Evolutionary conservation across 2,888 invertebrate species (phyloP).

Genomic region (Sarcophaga variegata): DNA sequence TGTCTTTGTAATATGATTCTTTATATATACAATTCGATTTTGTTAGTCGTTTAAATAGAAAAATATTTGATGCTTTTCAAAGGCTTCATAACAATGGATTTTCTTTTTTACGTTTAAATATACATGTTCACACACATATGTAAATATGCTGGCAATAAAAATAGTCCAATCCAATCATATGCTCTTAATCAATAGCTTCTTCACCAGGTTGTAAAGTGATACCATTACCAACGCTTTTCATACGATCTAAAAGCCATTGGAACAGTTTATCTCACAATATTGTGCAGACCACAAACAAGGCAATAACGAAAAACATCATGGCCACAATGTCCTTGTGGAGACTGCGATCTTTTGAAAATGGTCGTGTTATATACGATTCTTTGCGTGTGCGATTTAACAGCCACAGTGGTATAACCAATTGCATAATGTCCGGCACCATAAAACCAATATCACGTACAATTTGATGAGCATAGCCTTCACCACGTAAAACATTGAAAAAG

Average conservation of each 20-base stretch:
- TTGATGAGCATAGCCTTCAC: constrained; percentile 86
- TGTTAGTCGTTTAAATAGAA: constrained; percentile 6
- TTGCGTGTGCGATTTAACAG: constrained; percentile 81
- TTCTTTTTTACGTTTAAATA: background rate
- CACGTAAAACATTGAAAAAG: constrained; percentile 84
- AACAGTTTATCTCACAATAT: constrained; percentile 80
- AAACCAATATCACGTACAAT: constrained; percentile 86
- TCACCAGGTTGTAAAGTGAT: constrained; percentile 73
- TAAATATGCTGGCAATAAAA: background rate
- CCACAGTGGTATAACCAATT: constrained; percentile 84
- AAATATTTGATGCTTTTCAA: constrained; percentile 2
- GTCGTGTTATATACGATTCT: constrained; percentile 79
- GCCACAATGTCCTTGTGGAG: constrained; percentile 80
- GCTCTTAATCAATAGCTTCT: constrained; percentile 70
- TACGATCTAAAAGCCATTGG: constrained; percentile 71
- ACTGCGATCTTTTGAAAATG: constrained; percentile 80
- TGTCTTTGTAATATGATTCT: background rate
- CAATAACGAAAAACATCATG: constrained; percentile 80
- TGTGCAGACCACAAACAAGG: constrained; percentile 81
- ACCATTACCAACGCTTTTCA: constrained; percentile 70
- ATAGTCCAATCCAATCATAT: background rate
- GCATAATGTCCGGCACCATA: constrained; percentile 86
- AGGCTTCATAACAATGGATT: constrained; percentile 18
- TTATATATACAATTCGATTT: background rate
- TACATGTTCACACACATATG: background rate